phyloP scores from a whole-genome alignment of 1,140 invertebrate species.

The Pseudomyrmex dendroicus region DNA sequence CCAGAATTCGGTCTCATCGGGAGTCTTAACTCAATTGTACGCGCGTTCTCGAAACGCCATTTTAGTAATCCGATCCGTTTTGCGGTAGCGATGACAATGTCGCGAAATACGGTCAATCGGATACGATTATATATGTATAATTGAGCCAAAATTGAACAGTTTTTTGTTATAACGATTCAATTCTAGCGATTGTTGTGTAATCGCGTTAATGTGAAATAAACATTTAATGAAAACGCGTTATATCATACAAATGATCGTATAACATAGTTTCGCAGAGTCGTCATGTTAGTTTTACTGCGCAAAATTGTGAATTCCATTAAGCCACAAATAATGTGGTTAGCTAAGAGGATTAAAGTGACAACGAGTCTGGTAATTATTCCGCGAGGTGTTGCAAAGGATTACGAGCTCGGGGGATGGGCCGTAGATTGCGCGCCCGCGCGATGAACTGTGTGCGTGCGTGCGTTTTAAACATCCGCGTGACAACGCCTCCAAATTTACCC shows the following conservation, averaged over 20 bases:
- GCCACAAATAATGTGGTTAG: background rate
- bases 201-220: too few species aligned
- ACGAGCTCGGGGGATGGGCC: background rate
- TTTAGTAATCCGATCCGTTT: background rate
- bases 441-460: background rate
- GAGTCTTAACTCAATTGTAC: conserved; percentile 23
- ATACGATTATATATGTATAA: background rate
- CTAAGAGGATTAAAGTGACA: conserved; percentile 43
- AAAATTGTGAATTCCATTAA: background rate
- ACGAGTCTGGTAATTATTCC: conserved; percentile 42
- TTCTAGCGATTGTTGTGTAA: background rate
- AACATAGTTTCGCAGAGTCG: background rate
- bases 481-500: conserved; percentile 34
- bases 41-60: conserved; percentile 10
- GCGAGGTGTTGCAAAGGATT: conserved; percentile 34
- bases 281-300: background rate
- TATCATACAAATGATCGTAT: too few species aligned
- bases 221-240: too few species aligned
- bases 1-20: background rate
- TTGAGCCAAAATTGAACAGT: background rate
- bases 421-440: conserved; percentile 1
- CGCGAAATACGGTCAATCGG: background rate
- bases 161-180: background rate
- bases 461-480: conserved; percentile 22
- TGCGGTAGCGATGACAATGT: background rate